Evolutionary conservation across 2,797 vertebrate genomes (phyloP), one percentile per base, ranked within the genome.

Genomic region (Cichlasoma orientale): DNA sequence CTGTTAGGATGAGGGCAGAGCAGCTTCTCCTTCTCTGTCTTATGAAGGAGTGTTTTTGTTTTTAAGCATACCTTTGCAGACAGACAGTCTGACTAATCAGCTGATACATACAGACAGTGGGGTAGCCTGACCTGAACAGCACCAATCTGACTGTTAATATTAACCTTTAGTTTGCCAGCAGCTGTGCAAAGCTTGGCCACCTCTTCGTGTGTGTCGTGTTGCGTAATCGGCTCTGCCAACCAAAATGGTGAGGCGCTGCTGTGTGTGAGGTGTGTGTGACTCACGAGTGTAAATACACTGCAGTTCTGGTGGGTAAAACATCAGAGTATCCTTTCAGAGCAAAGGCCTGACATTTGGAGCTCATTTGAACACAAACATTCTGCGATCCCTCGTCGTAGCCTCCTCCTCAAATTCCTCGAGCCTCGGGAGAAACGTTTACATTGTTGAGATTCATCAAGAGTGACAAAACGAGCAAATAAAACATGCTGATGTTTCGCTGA

Each of bases 181-280:
- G 59, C 80, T 12, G 52, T 59, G 31, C 47, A 25, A 59, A 84
- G 74, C 74, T 76, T 57, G 77, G 78, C 80, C 66, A 44, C 70
- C 55, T 79, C 56, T 61, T 80, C 75, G 82, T 70, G 70, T 90
- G 89, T 72, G 90, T 89, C 85, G 83, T 56, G 86, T 88, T 92
- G 84, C 86, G 80, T 89, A 90, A 92, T 84, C 59, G 1, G 1
- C 72, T 68, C 63, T 80, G 86, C 79, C 79, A 80, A 86, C 85
- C 83, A 85, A 68, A 74, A 13, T 75, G 61, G 19, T 44, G 82
- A 87, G 71, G 81, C 74, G 27, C 61, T 71, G 55, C 85, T 75
- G 82, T 69, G 29, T 31, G 29, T 29, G 29, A 3, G 74, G 69
- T 10, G 80, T 79, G 79, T 75, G 81, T 19, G 52, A 44, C 79